Evolutionary conservation across 1,140 invertebrate genomes (phyloP).

Genomic region (Papilio aristodemus): DNA sequence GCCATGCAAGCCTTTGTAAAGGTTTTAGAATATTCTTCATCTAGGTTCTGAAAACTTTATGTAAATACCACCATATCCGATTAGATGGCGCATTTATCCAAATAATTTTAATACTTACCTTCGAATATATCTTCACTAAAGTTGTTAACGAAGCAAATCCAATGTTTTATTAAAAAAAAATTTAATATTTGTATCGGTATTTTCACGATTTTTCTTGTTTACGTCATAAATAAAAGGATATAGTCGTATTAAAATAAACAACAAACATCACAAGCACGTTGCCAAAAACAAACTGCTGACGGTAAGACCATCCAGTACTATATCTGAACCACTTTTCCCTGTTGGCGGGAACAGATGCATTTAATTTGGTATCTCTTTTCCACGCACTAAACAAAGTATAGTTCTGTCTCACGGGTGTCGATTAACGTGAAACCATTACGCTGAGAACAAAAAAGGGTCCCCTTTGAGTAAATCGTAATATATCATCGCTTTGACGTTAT

Average conservation of each 20-base stretch:
- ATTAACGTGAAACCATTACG: slow-evolving; percentile 78
- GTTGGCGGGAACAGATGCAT: slow-evolving; percentile 71
- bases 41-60: not conserved
- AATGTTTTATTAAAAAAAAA: not conserved
- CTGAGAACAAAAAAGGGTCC: slow-evolving; percentile 79
- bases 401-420: slow-evolving; percentile 53
- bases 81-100: not conserved
- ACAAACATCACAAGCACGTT: slow-evolving; percentile 50
- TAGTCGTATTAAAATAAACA: slow-evolving; percentile 4
- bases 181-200: not conserved
- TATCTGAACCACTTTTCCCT: slow-evolving; percentile 68
- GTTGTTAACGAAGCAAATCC: not conserved
- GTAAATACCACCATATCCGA: not conserved
- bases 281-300: slow-evolving; percentile 73
- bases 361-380: slow-evolving; percentile 49
- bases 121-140: not conserved
- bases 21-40: not conserved
- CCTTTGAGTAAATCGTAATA: slow-evolving; percentile 79
- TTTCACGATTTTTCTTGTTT: not conserved
- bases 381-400: slow-evolving; percentile 38
- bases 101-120: slow-evolving; percentile 1
- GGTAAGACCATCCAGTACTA: slow-evolving; percentile 63
- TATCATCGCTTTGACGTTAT: slow-evolving; percentile 77
- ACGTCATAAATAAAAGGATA: not conserved
- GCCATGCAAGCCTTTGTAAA: slow-evolving; percentile 3